These are phyloP conservation scores for Microctonus aethiopoides DNA, from an alignment of 2,888 invertebrate genomes.

Conservation along the genomic window DNA sequence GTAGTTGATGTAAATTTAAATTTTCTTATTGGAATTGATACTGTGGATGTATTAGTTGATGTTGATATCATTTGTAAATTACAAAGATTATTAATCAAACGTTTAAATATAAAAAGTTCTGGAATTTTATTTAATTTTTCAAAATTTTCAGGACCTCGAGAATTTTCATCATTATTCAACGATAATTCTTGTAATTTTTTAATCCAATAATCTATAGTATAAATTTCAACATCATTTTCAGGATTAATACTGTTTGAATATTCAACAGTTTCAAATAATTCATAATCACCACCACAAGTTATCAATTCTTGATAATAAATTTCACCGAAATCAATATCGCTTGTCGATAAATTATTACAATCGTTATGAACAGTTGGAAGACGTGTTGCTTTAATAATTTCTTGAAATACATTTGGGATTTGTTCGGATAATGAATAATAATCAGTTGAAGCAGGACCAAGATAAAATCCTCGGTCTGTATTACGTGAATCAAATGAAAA, in stretches of 20 bases:
- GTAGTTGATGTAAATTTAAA: not conserved
- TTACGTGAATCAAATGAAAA: slow-evolving; percentile 38
- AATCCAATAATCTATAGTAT: not conserved
- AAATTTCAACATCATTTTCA: not conserved
- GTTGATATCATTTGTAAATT: slow-evolving; percentile 25
- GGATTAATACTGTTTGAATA: not conserved
- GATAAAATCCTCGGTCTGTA: slow-evolving; percentile 38
- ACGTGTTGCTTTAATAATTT: slow-evolving; percentile 41
- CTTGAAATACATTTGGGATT: slow-evolving; percentile 38
- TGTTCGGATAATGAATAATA: slow-evolving; percentile 39
- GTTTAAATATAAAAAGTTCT: slow-evolving; percentile 33
- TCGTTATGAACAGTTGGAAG: slow-evolving; percentile 16
- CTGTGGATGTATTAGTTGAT: slow-evolving; percentile 34
- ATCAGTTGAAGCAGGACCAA: slow-evolving; percentile 36
- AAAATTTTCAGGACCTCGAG: slow-evolving; percentile 2
- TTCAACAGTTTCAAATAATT: slow-evolving; percentile 4
- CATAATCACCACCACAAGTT: not conserved
- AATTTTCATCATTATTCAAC: not conserved
- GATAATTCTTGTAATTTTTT: not conserved
- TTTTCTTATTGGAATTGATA: not conserved
- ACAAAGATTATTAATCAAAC: slow-evolving; percentile 34
- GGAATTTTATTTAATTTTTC: slow-evolving; percentile 30
- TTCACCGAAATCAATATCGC: slow-evolving; percentile 39
- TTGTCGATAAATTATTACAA: slow-evolving; percentile 18
- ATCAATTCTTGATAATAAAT: slow-evolving; percentile 33